Evolutionary conservation across 2,888 invertebrate species (phyloP).

Genomic region (Marronus borbonicus): DNA sequence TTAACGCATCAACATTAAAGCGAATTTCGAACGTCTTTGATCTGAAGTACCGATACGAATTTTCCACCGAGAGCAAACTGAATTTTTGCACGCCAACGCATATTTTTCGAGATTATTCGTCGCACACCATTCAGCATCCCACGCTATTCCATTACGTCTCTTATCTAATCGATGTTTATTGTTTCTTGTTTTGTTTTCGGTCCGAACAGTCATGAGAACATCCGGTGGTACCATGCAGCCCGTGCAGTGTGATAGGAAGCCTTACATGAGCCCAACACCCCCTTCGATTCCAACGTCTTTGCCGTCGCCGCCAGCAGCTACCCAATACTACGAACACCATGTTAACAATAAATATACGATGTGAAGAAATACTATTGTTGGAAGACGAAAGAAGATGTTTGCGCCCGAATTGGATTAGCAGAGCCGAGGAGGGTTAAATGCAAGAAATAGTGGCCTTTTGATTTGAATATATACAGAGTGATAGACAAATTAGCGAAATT

Average conservation of each 20-base stretch:
- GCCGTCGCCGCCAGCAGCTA: constrained; percentile 72
- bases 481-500: not conserved
- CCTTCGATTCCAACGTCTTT: constrained; percentile 69
- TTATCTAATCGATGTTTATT: constrained; percentile 32
- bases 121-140: constrained; percentile 21
- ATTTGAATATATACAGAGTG: not conserved
- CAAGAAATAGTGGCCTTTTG: not conserved
- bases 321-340: constrained; percentile 66
- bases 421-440: not conserved
- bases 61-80: no score
- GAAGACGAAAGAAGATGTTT: not conserved
- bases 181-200: constrained; percentile 61
- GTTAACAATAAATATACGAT: constrained; percentile 59
- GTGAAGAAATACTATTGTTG: constrained; percentile 28
- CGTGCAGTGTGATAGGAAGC: constrained; percentile 75
- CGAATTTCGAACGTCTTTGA: not conserved
- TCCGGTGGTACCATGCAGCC: constrained; percentile 65
- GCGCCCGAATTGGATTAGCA: not conserved
- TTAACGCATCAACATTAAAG: not conserved
- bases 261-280: constrained; percentile 73
- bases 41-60: not conserved
- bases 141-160: not conserved
- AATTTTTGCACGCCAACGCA: not conserved
- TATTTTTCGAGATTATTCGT: not conserved
- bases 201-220: constrained; percentile 68